These are phyloP conservation scores for Trachurus trachurus DNA, from an alignment of 2,797 vertebrate genomes.

Conservation along the genomic window DNA sequence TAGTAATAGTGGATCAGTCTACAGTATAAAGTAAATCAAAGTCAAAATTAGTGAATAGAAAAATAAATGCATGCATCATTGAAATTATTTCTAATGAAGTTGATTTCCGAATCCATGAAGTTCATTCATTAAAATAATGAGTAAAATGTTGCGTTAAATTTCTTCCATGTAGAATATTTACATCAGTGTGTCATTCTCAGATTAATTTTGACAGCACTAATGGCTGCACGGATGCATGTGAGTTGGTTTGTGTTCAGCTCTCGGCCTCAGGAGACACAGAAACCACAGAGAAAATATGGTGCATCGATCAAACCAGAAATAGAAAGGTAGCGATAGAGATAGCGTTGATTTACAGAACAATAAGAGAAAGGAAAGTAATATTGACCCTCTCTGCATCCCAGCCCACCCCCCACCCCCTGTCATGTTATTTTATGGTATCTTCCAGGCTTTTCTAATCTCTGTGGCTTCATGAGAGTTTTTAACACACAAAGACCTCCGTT, in stretches of 20 bases:
- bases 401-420: background rate
- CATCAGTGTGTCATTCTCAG: slow-evolving; percentile 21
- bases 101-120: background rate
- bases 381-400: background rate
- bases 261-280: background rate
- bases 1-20: background rate
- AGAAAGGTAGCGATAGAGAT: background rate
- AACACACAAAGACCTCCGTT: slow-evolving; percentile 2
- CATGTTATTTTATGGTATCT: slow-evolving; percentile 11
- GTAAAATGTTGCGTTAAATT: slow-evolving; percentile 40
- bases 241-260: slow-evolving; percentile 5
- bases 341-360: slow-evolving; percentile 8
- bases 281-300: slow-evolving; percentile 6
- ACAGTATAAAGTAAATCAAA: background rate
- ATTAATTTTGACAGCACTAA: slow-evolving; percentile 35
- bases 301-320: background rate
- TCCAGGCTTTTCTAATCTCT: background rate
- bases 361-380: background rate
- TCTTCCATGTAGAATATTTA: slow-evolving; percentile 13
- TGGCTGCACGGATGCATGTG: background rate
- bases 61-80: background rate
- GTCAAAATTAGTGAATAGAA: background rate
- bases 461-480: background rate
- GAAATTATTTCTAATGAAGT: background rate
- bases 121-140: slow-evolving; percentile 18